Evolutionary conservation across 1,140 invertebrate species (phyloP), one percentile per base, ranked within the genome.

Genomic region (Dinoponera quadriceps): DNA sequence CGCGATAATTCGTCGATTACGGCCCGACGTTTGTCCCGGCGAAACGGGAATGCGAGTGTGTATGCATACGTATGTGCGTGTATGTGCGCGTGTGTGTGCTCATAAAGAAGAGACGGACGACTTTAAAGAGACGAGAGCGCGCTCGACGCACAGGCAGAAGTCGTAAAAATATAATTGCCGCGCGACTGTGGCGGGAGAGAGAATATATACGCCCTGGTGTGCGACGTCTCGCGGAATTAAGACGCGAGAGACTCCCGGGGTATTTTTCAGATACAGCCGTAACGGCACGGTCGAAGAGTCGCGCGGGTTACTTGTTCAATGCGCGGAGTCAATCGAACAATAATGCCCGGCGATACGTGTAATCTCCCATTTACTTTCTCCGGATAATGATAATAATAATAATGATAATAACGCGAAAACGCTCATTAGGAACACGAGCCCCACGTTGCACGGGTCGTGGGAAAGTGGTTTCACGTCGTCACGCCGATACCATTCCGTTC

Each of bases 1-100:
- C 54, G 55, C 57, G 69, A 82, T 82, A 72, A 74, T 74, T 82
- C 57, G 69, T 44, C 57, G 57, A 73, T 73, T 82, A 72, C 7
- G 44, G 51, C n/a, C 20, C 38, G 33, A 9, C 33, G 65, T 57
- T 71, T 20, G 18, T 68, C 20, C 18, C 13, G 20, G 16, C n/a
- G 27, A 68, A 75, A 80, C 22, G 65, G 33, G 51, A 71, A 71
- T 48, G 33, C 48, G 63, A 20, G 20, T 18, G 14, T 25, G 55
- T 14, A 11, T 9, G 33, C 7, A 33, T 33, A 7, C 7, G 2
- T 33, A 7, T 33, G 33, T 33, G 33, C 7, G 33, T 33, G 33
- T 33, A 57, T 44, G 33, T 29, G 75, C 22, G 20, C 14, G 22
- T 25, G 55, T 14, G 27, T n/a, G 14, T 14, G 22, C 33, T 69